Conservation (phyloP, 1,140 invertebrate species). For the Ericerus pela region DNA sequence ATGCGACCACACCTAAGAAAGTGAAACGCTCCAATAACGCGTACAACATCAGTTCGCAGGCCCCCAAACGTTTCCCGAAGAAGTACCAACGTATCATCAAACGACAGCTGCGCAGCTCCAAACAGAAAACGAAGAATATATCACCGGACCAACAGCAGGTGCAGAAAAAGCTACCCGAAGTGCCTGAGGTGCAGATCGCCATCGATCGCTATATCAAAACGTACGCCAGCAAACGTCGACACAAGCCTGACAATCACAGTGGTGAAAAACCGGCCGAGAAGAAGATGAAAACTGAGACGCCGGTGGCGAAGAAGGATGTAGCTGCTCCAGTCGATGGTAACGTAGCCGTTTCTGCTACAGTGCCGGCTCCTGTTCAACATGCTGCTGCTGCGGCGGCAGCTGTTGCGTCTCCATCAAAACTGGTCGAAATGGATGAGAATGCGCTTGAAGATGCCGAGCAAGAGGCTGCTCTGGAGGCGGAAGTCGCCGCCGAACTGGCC, state of each 20-base stretch:
- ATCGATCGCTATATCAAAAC: conserved; percentile 19
- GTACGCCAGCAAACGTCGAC: conserved; percentile 17
- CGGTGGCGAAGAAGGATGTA: too few relatives aligned
- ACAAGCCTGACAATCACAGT: conserved; percentile 6
- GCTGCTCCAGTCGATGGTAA: too few relatives aligned
- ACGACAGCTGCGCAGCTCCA: neutral
- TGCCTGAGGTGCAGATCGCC: conserved; percentile 19
- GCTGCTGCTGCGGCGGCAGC: too few relatives aligned
- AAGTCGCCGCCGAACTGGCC: neutral
- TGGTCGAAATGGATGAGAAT: neutral
- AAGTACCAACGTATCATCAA: neutral
- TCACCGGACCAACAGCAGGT: neutral
- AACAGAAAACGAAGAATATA: neutral
- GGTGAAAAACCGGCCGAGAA: neutral
- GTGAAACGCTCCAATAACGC: neutral
- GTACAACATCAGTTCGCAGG: neutral
- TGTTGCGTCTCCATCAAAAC: too few relatives aligned
- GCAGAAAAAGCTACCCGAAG: conserved; percentile 10
- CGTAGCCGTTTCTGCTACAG: too few relatives aligned
- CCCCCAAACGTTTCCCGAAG: neutral
- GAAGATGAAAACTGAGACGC: too few relatives aligned
- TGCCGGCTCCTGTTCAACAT: too few relatives aligned
- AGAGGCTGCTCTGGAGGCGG: neutral
- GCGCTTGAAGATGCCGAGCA: neutral
- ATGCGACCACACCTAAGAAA: neutral